A percentile compares a stretch with the other conserved stretches of the same genome.
phyloP scores from a whole-genome alignment of 2,797 vertebrate genomes.

The Phalanger gymnotis region DNA sequence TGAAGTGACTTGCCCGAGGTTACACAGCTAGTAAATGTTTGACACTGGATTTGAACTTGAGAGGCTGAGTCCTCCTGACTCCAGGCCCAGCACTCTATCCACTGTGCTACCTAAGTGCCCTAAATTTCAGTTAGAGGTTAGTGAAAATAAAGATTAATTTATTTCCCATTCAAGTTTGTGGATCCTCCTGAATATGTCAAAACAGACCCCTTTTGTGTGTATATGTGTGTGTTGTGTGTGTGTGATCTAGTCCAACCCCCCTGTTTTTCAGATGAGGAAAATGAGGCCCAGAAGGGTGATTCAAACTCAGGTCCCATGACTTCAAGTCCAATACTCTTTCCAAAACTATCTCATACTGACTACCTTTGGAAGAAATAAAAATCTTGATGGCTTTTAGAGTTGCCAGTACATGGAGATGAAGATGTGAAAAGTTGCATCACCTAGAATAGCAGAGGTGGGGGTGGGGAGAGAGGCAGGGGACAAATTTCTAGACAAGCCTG shows the following conservation, averaged over 20 bases:
- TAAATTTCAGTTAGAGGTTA: background rate
- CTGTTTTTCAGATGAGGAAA: background rate
- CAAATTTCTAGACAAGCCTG: background rate
- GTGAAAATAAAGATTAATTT: background rate
- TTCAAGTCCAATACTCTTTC: background rate
- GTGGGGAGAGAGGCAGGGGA: rapidly evolving
- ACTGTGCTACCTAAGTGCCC: background rate
- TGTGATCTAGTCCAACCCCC: background rate
- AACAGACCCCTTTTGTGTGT: background rate
- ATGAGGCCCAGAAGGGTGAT: background rate
- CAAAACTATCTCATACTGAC: background rate
- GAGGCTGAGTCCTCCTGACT: background rate
- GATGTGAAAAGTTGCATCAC: background rate
- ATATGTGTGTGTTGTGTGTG: background rate
- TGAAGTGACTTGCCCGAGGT: background rate
- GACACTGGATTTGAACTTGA: background rate
- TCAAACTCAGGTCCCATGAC: background rate
- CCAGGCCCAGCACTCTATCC: background rate
- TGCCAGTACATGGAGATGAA: background rate
- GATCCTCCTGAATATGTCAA: background rate
- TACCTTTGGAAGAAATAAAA: background rate
- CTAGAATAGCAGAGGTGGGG: background rate
- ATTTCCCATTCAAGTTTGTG: background rate
- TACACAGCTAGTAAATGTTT: background rate
- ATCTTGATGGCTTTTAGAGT: background rate